Conservation (phyloP, 2,888 invertebrate species). For the Cephus pygmeus region DNA sequence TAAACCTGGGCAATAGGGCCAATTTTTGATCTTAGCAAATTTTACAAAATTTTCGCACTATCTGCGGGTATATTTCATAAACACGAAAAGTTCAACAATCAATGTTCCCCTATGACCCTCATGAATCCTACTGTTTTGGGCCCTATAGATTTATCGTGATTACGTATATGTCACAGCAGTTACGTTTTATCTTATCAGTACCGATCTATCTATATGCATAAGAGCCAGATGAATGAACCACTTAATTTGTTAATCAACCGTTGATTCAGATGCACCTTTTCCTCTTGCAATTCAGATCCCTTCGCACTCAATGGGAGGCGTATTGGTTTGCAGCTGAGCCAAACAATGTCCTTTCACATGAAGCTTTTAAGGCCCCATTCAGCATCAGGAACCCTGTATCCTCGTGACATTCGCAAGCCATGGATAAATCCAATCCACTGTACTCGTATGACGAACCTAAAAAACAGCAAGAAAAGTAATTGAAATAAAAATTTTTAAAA, state of each 20-base stretch:
- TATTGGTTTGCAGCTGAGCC: constrained; percentile 60
- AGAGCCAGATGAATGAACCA: constrained; percentile 56
- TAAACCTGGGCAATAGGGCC: background rate
- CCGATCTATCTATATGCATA: background rate
- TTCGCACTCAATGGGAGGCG: constrained; percentile 39
- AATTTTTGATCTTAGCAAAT: background rate
- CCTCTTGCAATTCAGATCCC: constrained; percentile 40
- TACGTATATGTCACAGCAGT: background rate
- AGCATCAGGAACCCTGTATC: constrained; percentile 27
- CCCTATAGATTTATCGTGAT: background rate
- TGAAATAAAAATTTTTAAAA: background rate
- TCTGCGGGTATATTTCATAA: background rate
- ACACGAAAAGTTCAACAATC: background rate
- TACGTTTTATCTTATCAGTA: background rate
- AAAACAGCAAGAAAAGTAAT: background rate
- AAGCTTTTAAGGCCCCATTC: constrained; percentile 63
- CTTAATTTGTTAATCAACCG: constrained; percentile 64
- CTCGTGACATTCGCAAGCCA: constrained; percentile 25
- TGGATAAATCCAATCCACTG: background rate
- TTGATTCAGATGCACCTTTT: constrained; percentile 64
- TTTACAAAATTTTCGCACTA: background rate
- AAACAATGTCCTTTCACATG: constrained; percentile 65
- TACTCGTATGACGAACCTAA: background rate
- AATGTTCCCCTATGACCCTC: background rate
- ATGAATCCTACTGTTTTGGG: background rate